Conservation (phyloP, 2,113 vertebrate species). For the Campylomormyrus numenius region DNA sequence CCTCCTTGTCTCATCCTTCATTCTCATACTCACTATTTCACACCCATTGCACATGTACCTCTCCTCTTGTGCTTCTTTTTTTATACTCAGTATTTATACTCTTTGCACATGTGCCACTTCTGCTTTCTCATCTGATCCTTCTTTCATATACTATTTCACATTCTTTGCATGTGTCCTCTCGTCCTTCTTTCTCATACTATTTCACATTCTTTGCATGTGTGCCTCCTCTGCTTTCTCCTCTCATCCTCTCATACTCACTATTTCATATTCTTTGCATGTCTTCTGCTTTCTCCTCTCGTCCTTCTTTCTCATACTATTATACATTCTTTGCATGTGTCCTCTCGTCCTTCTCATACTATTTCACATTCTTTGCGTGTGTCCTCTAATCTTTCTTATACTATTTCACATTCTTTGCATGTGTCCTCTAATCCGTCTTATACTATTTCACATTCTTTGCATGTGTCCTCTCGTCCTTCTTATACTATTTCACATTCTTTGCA, state of each 20-base stretch:
- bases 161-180: slow-evolving; percentile 64
- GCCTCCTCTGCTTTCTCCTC: slow-evolving; percentile 53
- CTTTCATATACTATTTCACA: slow-evolving; percentile 46
- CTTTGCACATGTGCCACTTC: too few species aligned
- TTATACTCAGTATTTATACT: too few species aligned
- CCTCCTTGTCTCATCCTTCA: too few species aligned
- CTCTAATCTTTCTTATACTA: too few species aligned
- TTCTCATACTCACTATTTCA: slow-evolving; percentile 46
- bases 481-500: too few species aligned
- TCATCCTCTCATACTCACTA: slow-evolving; percentile 33
- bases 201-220: slow-evolving; percentile 84
- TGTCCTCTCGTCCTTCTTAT: slow-evolving; percentile 37
- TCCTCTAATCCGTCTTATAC: slow-evolving; percentile 26
- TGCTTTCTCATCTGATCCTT: slow-evolving; percentile 59
- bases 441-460: slow-evolving; percentile 39
- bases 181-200: slow-evolving; percentile 51
- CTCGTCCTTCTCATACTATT: too few species aligned
- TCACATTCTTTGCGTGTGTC: slow-evolving; percentile 79
- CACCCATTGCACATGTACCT: slow-evolving; percentile 49
- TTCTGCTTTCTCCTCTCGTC: slow-evolving; percentile 51
- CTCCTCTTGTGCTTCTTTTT: too few species aligned
- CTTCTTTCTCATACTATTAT: slow-evolving; percentile 37
- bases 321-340: too few species aligned
- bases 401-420: too few species aligned
- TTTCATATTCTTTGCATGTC: slow-evolving; percentile 42